phyloP scores from a whole-genome alignment of 2,113 vertebrate genomes.

The Ammospiza nelsoni region DNA sequence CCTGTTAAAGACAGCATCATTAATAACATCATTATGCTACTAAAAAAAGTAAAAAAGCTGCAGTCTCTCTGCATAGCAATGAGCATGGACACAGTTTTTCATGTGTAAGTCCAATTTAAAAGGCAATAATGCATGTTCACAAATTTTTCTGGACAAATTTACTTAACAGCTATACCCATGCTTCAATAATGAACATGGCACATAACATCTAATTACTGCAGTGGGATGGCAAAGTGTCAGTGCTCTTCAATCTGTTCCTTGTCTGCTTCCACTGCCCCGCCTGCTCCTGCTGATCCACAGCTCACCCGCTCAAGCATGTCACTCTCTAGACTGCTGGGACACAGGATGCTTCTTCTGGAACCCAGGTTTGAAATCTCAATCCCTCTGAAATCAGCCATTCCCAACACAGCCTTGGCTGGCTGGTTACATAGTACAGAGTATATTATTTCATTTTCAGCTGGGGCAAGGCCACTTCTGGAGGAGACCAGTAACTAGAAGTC shows the following conservation, averaged over 20 bases:
- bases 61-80: not conserved
- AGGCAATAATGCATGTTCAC: not conserved
- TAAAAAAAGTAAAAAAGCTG: not conserved
- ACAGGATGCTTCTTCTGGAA: not conserved
- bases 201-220: not conserved
- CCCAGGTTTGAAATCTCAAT: not conserved
- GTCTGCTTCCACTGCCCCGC: not conserved
- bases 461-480: not conserved
- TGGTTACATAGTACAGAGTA: not conserved
- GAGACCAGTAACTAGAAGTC: not conserved
- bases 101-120: not conserved
- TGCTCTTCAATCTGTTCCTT: not conserved
- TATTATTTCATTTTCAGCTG: not conserved
- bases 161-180: not conserved
- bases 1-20: not conserved
- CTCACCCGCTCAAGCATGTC: fast-evolving
- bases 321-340: not conserved
- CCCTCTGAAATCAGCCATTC: not conserved
- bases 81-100: not conserved
- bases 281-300: not conserved
- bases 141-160: not conserved
- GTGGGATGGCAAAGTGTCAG: not conserved
- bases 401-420: not conserved
- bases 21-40: not conserved
- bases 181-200: not conserved